Evolutionary conservation across 2,888 invertebrate genomes (phyloP), one percentile per base, ranked within the genome.

Genomic region (Cryptophagus acutangulus): DNA sequence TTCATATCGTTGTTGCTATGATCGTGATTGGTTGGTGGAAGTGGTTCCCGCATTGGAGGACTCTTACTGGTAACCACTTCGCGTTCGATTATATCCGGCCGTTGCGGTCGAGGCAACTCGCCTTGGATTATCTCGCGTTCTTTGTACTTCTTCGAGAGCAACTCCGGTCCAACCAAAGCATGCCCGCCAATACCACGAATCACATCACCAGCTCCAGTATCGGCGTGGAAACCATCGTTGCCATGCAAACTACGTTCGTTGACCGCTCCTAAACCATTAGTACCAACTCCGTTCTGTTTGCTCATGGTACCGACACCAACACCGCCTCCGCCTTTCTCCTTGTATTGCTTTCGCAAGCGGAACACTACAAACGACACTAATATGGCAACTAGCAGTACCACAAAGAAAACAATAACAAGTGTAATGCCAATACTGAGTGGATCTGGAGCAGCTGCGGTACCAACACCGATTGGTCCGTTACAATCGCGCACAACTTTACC

Each of bases 21-120:
- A 43, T 87, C 85, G 56, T 87, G 79, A 1, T 80, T 79, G 47
- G 78, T 80, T 1, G 86, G 86, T 20, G 86, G 84, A 62, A 86
- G 87, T 48, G 82, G 83, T 51, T 88, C 87, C 49, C 87, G 82
- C 42, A 85, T 70, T 37, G 87, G 75, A 1, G 85, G 82, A 4
- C 89, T 87, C 54, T 86, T 87, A 65, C 90, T 89, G 16, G 84
- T 85, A 1, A 90, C 83, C 2, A 86, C 82, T 72, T 93, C 90
- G 26, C 92, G 72, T 69, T 93, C 91, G 51, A 95, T 94, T 17
- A 95, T 92, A 65, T 95, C 95, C 0, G 94, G 95, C 28, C 93
- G 73, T 65, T 92, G 90, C 0, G 88, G 86, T 47, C 88, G 75
- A 17, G 82, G 83, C 47, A 80, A 79, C 51, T 86, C 84, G 1